Conservation (phyloP, 2,888 invertebrate genomes). For the Cacoxenus indagator region DNA sequence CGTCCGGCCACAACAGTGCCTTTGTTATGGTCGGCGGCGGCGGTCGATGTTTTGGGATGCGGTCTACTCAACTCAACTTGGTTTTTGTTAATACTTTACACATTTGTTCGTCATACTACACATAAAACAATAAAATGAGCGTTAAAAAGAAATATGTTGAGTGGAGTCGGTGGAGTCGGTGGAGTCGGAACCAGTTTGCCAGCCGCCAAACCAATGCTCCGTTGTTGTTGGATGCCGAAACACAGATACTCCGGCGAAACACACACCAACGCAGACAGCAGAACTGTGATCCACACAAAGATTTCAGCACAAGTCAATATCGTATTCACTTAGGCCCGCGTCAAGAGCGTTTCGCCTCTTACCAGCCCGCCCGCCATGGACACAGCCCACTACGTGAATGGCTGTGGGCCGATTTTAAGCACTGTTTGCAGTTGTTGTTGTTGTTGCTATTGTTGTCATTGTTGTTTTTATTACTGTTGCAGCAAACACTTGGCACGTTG, state of each 20-base stretch:
- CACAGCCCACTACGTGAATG: conserved; percentile 37
- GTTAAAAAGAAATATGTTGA: conserved; percentile 23
- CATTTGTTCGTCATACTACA: conserved; percentile 60
- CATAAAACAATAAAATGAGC: conserved; percentile 38
- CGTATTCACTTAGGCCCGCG: conserved; percentile 21
- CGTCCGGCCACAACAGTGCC: neutral
- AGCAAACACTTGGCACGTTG: conserved; percentile 61
- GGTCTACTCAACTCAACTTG: conserved; percentile 50
- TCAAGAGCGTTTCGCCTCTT: neutral
- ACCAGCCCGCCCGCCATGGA: conserved; percentile 32
- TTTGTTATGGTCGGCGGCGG: neutral
- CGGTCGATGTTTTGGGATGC: conserved; percentile 54
- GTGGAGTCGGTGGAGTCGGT: too few species aligned
- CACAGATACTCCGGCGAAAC: conserved; percentile 33
- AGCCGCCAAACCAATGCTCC: conserved; percentile 52
- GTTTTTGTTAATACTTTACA: conserved; percentile 58
- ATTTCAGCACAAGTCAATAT: conserved; percentile 16
- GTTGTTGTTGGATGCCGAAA: conserved; percentile 58
- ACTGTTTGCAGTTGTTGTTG: conserved; percentile 43
- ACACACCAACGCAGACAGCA: neutral
- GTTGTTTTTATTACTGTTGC: conserved; percentile 15
- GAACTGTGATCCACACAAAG: too few species aligned
- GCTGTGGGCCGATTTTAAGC: conserved; percentile 50
- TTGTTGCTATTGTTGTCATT: conserved; percentile 25
- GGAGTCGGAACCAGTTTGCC: conserved; percentile 61